phyloP scores from a whole-genome alignment of 2,797 vertebrate genomes.

The Sarcophilus harrisii region DNA sequence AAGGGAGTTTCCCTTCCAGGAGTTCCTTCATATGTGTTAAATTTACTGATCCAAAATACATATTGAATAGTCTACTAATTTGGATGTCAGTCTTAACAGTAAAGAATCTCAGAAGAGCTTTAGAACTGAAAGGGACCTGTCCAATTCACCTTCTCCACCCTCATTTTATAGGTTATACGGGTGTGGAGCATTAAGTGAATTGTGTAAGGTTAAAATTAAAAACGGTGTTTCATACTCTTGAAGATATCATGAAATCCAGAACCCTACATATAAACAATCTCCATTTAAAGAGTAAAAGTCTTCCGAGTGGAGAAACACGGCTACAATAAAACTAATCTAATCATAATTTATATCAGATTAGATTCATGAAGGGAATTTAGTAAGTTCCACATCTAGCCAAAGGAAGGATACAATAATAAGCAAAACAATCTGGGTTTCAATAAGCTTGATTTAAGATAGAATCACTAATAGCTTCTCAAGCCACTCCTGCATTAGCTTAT shows the following conservation, averaged over 20 bases:
- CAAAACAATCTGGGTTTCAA: neutral
- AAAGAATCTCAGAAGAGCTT: neutral
- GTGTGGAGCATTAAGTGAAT: neutral
- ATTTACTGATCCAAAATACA: neutral
- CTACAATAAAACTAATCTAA: neutral
- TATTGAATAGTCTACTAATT: neutral
- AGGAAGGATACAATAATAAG: neutral
- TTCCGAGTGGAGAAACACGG: neutral
- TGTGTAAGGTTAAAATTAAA: neutral
- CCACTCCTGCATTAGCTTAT: neutral
- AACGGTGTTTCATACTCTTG: neutral
- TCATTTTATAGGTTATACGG: neutral
- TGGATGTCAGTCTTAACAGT: neutral
- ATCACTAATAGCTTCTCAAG: neutral
- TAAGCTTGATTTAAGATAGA: neutral
- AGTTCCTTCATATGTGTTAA: neutral
- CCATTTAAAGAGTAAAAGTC: neutral
- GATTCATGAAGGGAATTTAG: neutral
- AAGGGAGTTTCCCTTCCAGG: neutral
- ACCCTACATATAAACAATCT: neutral
- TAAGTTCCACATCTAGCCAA: neutral
- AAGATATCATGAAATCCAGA: neutral
- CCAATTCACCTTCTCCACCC: neutral
- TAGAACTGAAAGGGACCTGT: neutral
- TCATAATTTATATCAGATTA: neutral